Evolutionary conservation across 2,113 vertebrate genomes (phyloP).

Genomic region (Cebidichthys violaceus): DNA sequence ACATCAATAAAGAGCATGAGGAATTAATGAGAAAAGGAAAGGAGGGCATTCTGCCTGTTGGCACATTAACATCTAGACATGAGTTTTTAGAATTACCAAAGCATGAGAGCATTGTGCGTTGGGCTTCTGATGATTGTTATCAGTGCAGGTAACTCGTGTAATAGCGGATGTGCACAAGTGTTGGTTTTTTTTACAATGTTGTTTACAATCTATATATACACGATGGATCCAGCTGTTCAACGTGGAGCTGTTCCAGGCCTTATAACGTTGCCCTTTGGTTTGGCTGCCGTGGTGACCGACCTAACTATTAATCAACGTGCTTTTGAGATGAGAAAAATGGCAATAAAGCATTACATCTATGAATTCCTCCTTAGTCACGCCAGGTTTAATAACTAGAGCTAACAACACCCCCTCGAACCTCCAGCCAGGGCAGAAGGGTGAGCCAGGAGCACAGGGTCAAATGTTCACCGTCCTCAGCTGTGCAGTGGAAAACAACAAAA

Average conservation of each 20-base stretch:
- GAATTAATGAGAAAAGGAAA: conserved; percentile 78
- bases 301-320: conserved; percentile 31
- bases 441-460: conserved; percentile 6
- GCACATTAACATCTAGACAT: conserved; percentile 77
- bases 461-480: conserved; percentile 5
- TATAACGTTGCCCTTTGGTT: not conserved
- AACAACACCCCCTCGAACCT: conserved; percentile 26
- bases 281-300: conserved; percentile 9
- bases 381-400: conserved; percentile 65
- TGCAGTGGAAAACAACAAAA: not conserved
- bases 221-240: conserved; percentile 48
- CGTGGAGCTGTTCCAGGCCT: not conserved
- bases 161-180: conserved; percentile 34
- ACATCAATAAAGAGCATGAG: conserved; percentile 67
- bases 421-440: not conserved
- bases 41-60: conserved; percentile 62
- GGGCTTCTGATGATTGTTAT: conserved; percentile 79
- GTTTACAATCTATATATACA: conserved; percentile 41
- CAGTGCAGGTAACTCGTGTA: conserved; percentile 44
- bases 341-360: conserved; percentile 61
- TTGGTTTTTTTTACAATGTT: conserved; percentile 50
- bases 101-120: conserved; percentile 62
- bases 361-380: conserved; percentile 70
- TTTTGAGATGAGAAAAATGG: conserved; percentile 23
- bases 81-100: conserved; percentile 58